Evolutionary conservation across 2,888 invertebrate species (phyloP), one percentile per base, ranked within the genome.

Genomic region (Epiperipatus broadwayi): DNA sequence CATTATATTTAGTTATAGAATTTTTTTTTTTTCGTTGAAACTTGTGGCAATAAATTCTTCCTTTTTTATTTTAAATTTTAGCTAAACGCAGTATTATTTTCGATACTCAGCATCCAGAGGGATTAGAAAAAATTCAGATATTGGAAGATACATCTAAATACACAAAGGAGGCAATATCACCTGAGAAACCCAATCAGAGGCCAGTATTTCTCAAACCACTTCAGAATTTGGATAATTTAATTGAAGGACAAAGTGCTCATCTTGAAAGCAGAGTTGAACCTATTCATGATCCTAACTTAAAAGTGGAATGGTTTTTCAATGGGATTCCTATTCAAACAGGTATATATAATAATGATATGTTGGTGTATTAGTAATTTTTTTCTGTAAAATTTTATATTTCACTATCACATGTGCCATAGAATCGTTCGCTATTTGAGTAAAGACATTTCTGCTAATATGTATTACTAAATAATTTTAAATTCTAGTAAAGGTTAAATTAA

Each of bases 81-180:
- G n/a, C n/a, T n/a, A n/a, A n/a, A n/a, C n/a, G 79, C 46, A 78
- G 71, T 53, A 81, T 87, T 48, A 80, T 84, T 54, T 67, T 75
- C 52, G 87, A 87, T 56, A 80, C 85, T 31, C 83, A 84, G 63
- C 74, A 85, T 58, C 89, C 89, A 12, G 84, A 85, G 64, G 87
- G 80, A 52, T 70, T 85, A 63, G 91, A 81, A 53, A 84, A 81
- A 65, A 87, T 84, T 54, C 74, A 75, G 45, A 75, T 80, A 57
- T 67, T 91, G 42, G 91, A 91, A 62, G 75, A 84, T n/a, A n/a
- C n/a, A n/a, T n/a, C n/a, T n/a, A n/a, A n/a, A n/a, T n/a, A n/a
- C 29, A 75, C 38, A 72, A 72, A 37, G 42, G 30, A 25, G 44
- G 71, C 71, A 53, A n/a, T n/a, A n/a, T n/a, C n/a, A 16, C 43